Percentiles rank a stretch among this genome's conserved stretches.
These are phyloP conservation scores for Meandrina meandrites DNA, from an alignment of 92 coral and sea anemone genomes.

Conservation along the genomic window DNA sequence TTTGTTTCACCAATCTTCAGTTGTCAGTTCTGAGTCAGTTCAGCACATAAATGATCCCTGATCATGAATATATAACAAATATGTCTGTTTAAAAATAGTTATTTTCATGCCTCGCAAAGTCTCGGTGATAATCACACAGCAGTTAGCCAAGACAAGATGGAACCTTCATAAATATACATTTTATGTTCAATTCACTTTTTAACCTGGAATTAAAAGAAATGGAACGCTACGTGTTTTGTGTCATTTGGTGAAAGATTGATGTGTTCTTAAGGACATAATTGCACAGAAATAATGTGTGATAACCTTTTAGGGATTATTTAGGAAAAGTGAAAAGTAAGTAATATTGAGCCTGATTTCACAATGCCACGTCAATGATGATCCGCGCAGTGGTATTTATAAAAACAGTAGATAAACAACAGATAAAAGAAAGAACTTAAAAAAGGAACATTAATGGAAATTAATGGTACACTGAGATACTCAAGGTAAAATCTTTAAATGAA, in stretches of 20 bases:
- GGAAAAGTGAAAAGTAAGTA: neutral
- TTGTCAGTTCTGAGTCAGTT: conserved; percentile 6
- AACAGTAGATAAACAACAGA: neutral
- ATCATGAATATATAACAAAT: neutral
- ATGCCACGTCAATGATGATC: neutral
- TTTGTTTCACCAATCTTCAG: conserved; percentile 7
- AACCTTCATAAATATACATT: neutral
- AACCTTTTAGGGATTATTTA: neutral
- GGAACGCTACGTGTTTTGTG: neutral
- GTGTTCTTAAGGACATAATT: neutral
- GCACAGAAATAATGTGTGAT: neutral
- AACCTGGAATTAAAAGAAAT: neutral
- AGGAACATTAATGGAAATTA: neutral
- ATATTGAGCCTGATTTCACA: neutral
- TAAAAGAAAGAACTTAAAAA: neutral
- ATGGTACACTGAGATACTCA: neutral
- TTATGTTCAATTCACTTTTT: neutral
- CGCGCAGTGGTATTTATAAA: neutral
- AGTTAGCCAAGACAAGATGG: neutral
- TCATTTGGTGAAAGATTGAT: neutral
- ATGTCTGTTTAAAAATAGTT: neutral
- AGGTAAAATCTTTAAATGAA: neutral
- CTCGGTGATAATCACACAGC: neutral
- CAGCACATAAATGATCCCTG: neutral
- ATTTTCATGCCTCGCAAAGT: neutral